A percentile compares a stretch with the other conserved stretches of the same genome.
Evolutionary conservation across 2,113 vertebrate species (phyloP).

Genomic region (Ceyx melanurus): DNA sequence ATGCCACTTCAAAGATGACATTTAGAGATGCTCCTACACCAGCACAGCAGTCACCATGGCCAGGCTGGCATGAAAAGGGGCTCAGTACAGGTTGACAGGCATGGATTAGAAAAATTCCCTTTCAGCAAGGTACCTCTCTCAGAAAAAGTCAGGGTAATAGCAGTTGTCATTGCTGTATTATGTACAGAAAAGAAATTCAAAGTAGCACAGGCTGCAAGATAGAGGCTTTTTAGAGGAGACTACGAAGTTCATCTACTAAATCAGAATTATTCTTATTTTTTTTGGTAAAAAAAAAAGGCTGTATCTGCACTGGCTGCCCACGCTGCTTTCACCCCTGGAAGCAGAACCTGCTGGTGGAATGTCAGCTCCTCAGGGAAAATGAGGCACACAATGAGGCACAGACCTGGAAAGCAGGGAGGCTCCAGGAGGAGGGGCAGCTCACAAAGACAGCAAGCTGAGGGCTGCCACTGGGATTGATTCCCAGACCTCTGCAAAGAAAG

Average conservation of each 20-base stretch:
- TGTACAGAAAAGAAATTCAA: not conserved
- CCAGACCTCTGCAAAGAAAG: not conserved
- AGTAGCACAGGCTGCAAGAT: not conserved
- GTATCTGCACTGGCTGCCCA: not conserved
- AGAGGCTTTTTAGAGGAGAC: not conserved
- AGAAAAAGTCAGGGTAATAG: not conserved
- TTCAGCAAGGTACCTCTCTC: not conserved
- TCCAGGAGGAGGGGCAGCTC: not conserved
- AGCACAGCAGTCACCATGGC: not conserved
- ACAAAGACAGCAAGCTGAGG: not conserved
- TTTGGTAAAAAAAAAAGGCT: too few species aligned
- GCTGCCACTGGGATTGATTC: not conserved
- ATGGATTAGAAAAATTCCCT: not conserved
- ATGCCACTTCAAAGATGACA: not conserved
- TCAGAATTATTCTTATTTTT: too few species aligned
- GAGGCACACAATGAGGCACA: not conserved
- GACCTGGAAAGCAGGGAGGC: not conserved
- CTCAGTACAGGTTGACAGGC: not conserved
- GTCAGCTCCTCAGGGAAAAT: not conserved
- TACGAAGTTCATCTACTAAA: not conserved
- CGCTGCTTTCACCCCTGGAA: not conserved
- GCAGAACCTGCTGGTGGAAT: not conserved
- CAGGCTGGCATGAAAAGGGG: not conserved
- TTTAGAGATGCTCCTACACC: not conserved
- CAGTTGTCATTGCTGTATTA: not conserved